phyloP scores from a whole-genome alignment of 1,140 invertebrate genomes.

The Phthorimaea operculella region DNA sequence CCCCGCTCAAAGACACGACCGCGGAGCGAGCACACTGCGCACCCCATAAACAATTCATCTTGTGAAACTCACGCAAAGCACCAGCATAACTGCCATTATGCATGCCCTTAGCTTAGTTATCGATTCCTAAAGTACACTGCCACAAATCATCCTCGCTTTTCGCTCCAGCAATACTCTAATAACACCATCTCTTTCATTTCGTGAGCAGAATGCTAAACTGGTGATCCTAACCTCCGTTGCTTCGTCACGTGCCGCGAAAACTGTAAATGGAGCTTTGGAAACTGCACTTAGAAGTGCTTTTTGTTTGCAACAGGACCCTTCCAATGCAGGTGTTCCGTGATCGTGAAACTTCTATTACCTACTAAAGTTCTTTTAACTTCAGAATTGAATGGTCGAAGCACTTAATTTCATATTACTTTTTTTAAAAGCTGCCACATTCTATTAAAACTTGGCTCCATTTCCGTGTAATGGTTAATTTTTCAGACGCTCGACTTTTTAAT shows the following conservation, averaged over 20 bases:
- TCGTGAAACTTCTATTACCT: conserved; percentile 23
- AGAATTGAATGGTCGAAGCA: conserved; percentile 17
- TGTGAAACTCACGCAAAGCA: conserved; percentile 29
- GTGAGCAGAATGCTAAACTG: conserved; percentile 29
- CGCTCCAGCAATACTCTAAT: conserved; percentile 16
- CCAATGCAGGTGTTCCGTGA: conserved; percentile 26
- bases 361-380: conserved; percentile 22
- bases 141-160: conserved; percentile 28
- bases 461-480: not conserved
- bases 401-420: not conserved
- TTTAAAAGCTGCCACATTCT: conserved; percentile 1
- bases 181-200: conserved; percentile 26
- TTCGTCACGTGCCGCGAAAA: conserved; percentile 16
- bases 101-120: conserved; percentile 27
- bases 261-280: conserved; percentile 31
- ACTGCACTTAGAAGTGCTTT: conserved; percentile 29
- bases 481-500: not conserved
- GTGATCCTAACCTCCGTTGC: conserved; percentile 25
- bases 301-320: conserved; percentile 21
- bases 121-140: conserved; percentile 31
- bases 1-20: conserved; percentile 32
- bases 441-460: not conserved
- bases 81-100: conserved; percentile 25
- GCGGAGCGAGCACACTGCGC: conserved; percentile 12
- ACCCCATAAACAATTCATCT: conserved; percentile 48